A percentile compares a stretch with the other conserved stretches of the same genome.
These are phyloP conservation scores for Caenorhabditis plicata DNA, from an alignment of 2,888 invertebrate species.

Conservation along the genomic window DNA sequence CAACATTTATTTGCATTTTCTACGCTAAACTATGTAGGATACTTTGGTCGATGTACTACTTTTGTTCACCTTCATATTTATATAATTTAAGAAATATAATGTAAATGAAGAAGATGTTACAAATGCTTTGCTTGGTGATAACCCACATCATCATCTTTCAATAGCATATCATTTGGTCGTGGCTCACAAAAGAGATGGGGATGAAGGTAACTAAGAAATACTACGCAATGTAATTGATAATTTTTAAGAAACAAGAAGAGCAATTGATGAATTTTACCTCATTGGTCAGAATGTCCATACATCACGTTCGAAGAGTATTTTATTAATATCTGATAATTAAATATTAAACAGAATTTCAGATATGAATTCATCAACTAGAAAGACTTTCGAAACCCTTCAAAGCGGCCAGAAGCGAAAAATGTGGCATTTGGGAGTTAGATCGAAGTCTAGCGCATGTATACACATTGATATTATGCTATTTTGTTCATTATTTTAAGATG, in stretches of 20 bases:
- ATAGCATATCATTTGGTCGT: slow-evolving; percentile 97
- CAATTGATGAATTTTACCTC: slow-evolving; percentile 78
- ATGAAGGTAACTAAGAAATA: slow-evolving; percentile 71
- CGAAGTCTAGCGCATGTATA: slow-evolving; percentile 74
- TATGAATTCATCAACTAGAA: neutral
- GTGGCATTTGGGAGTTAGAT: slow-evolving; percentile 94
- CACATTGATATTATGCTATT: no score
- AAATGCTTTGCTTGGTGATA: slow-evolving; percentile 85
- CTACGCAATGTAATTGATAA: neutral
- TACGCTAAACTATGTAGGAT: no score
- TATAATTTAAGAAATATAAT: slow-evolving; percentile 77
- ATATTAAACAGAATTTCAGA: neutral
- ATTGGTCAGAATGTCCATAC: slow-evolving; percentile 1
- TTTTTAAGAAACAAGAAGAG: slow-evolving; percentile 65
- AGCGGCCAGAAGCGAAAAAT: slow-evolving; percentile 69
- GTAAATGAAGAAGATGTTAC: slow-evolving; percentile 93
- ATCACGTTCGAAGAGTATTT: neutral
- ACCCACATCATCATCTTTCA: slow-evolving; percentile 94
- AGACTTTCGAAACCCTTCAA: slow-evolving; percentile 21
- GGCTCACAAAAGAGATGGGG: slow-evolving; percentile 91
- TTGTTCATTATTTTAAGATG: no score
- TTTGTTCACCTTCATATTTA: neutral
- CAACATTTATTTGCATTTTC: no score
- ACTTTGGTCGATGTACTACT: no score
- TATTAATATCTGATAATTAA: neutral